Percentiles rank a stretch among this genome's conserved stretches.
Conservation (phyloP, 2,113 vertebrate genomes). For the Ivindomyrus marchei region DNA sequence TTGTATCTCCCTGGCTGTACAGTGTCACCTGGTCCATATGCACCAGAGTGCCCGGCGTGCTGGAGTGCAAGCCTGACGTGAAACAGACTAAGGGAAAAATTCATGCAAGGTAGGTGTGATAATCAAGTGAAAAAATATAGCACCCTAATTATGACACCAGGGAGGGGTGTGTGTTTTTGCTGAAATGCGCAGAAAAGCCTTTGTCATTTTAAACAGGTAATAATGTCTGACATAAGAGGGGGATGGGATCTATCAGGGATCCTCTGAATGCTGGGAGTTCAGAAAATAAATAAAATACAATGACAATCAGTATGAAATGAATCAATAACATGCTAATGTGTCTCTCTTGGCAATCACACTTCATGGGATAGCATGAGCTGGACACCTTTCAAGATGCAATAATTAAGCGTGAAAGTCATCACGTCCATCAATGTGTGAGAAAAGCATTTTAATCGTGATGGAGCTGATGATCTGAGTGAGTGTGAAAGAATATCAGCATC, state of each 20-base stretch:
- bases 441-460: neutral
- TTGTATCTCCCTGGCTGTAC: neutral
- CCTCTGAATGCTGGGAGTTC: neutral
- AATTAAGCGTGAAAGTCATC: constrained; percentile 1
- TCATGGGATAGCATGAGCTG: neutral
- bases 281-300: neutral
- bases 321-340: neutral
- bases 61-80: constrained; percentile 49
- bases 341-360: neutral
- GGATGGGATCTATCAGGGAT: neutral
- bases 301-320: neutral
- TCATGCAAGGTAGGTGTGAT: constrained; percentile 61
- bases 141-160: constrained; percentile 95
- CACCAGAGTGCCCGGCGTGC: neutral
- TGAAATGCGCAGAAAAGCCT: constrained; percentile 72
- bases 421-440: neutral
- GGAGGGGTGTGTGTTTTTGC: constrained; percentile 77
- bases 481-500: neutral
- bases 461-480: neutral
- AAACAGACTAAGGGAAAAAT: neutral
- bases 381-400: neutral
- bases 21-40: neutral
- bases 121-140: constrained; percentile 90
- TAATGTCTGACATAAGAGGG: constrained; percentile 28
- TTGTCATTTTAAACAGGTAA: constrained; percentile 78